A percentile compares a stretch with the other conserved stretches of the same genome.
Evolutionary conservation across 2,888 invertebrate genomes (phyloP).

Genomic region (Eupithecia vulgata): DNA sequence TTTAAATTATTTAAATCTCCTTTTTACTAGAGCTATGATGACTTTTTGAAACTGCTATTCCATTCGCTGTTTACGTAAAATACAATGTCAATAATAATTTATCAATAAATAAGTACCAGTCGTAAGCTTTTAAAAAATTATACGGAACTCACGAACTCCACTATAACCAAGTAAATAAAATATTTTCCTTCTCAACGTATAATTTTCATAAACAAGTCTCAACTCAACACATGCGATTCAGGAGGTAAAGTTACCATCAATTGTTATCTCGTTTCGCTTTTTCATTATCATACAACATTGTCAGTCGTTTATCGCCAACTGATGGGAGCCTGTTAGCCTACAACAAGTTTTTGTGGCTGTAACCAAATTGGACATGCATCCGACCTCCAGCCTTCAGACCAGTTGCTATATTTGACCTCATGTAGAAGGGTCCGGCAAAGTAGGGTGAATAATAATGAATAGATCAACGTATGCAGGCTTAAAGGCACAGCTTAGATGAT

Average conservation of each 20-base stretch:
- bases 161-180: too few relatives aligned
- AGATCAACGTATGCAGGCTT: not conserved
- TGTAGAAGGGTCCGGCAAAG: slow-evolving; percentile 29
- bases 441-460: slow-evolving; percentile 9
- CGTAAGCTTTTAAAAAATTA: too few relatives aligned
- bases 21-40: too few relatives aligned
- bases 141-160: too few relatives aligned
- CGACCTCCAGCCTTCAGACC: slow-evolving; percentile 27
- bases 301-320: not conserved
- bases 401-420: slow-evolving; percentile 32
- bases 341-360: slow-evolving; percentile 26
- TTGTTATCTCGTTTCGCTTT: not conserved
- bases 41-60: too few relatives aligned
- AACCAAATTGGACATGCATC: slow-evolving; percentile 19
- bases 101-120: too few relatives aligned
- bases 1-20: too few relatives aligned
- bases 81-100: too few relatives aligned
- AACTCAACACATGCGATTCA: not conserved
- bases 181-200: too few relatives aligned
- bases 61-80: too few relatives aligned
- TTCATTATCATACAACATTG: not conserved
- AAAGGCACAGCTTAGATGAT: not conserved
- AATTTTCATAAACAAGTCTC: too few relatives aligned
- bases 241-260: not conserved
- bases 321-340: not conserved